Percentiles rank a stretch among this genome's conserved stretches.
These are phyloP conservation scores for Colaptes auratus DNA, from an alignment of 2,113 vertebrate genomes.

Conservation along the genomic window DNA sequence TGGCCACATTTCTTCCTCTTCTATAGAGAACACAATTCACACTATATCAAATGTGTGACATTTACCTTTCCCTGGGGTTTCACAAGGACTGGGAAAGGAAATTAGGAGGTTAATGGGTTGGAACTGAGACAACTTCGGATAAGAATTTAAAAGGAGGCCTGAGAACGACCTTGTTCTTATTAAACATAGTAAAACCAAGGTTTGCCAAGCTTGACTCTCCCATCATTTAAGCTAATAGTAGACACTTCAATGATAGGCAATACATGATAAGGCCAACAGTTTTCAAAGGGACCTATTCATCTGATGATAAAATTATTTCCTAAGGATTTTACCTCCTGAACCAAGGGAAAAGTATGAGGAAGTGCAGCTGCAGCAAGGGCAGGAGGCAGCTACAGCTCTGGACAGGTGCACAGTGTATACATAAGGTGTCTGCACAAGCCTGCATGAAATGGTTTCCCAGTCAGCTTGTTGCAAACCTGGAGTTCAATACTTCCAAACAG, in stretches of 20 bases:
- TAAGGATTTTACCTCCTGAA: not conserved
- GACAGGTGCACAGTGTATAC: fast-evolving
- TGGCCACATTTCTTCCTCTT: not conserved
- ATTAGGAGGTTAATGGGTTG: constrained; percentile 34
- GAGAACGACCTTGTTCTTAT: not conserved
- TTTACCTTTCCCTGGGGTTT: constrained; percentile 10
- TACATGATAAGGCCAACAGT: fast-evolving
- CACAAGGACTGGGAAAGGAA: constrained; percentile 10
- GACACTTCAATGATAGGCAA: not conserved
- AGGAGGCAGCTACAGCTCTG: not conserved
- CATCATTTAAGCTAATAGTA: not conserved
- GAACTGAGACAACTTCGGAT: constrained; percentile 24
- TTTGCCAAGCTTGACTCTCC: not conserved
- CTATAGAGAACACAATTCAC: not conserved
- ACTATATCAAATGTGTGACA: not conserved
- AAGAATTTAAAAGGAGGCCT: not conserved
- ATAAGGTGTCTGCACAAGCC: not conserved
- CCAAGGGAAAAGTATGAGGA: not conserved
- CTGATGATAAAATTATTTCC: not conserved
- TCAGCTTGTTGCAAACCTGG: not conserved
- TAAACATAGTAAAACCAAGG: not conserved
- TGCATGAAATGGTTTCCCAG: fast-evolving
- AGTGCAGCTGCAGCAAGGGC: not conserved
- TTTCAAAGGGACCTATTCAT: not conserved
- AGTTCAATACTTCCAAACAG: not conserved